Base-by-base conservation (phyloP, 1,140 invertebrate species). In the Arion vulgaris region DNA sequence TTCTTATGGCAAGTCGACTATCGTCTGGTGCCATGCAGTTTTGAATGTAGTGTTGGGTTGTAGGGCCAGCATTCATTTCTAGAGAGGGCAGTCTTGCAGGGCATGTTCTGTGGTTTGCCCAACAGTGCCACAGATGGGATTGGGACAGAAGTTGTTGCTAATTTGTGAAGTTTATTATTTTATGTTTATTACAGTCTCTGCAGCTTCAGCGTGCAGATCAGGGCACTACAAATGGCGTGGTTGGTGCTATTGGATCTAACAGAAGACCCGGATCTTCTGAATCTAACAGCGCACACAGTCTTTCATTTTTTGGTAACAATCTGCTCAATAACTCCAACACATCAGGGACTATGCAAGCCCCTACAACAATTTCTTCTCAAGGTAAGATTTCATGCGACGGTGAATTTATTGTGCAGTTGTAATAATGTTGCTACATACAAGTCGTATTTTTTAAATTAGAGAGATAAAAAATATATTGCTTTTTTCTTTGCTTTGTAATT, bases 241-340 rank as follows among this genome's bases (percentile, higher is more conserved):
- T 69, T 66, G 71, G 69, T 85, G 53, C 83, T 78, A 85, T 85
- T 39, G 82, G 84, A 45, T 77, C 84, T 36, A 87, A 73, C 57
- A 62, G 82, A 7, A 80, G 73, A 45, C 81, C 76, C 19, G 39
- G 71, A 11, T 49, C 73, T 11, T 82, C 77, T 36, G 82, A 89
- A 53, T 9, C 45, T 17, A 85, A 87, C 74, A 82, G 86, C 76
- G 84, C 87, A 83, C 84, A 87, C 39, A 88, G 89, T 90, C 89
- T 91, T 86, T 91, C 90, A 87, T 86, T 90, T 41, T 91, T 90
- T 80, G 90, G 90, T 86, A 82, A 79, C 53, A 84, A 39, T 38
- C 73, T 81, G 28, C 26, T n/a, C 39, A 79, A 79, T 34, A 53
- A 38, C 49, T 49, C 32, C 1, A 2, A 39, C 32, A 57, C 53